Evolutionary conservation across 2,113 vertebrate species (phyloP).

Genomic region (Laterallus jamaicensis): DNA sequence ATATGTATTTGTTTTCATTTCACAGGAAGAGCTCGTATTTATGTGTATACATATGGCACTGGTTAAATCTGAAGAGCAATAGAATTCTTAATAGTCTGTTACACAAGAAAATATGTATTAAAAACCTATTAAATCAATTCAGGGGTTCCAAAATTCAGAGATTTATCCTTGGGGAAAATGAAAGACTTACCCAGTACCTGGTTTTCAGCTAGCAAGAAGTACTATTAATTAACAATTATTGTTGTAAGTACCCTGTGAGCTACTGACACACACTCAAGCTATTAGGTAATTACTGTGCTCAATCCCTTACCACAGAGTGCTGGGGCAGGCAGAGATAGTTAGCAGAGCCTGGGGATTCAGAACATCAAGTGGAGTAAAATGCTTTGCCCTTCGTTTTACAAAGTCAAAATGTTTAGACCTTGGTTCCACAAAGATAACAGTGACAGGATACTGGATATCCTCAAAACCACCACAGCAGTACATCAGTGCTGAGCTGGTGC

Average conservation of each 20-base stretch:
- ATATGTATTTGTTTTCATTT: not conserved
- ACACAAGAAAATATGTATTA: not conserved
- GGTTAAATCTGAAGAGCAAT: not conserved
- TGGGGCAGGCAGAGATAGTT: not conserved
- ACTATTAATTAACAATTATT: not conserved
- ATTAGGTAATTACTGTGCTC: not conserved
- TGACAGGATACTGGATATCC: not conserved
- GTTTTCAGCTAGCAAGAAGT: not conserved
- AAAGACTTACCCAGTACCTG: not conserved
- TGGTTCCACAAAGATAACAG: not conserved
- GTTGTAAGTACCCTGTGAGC: not conserved
- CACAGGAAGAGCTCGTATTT: not conserved
- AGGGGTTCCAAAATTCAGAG: not conserved
- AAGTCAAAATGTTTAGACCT: not conserved
- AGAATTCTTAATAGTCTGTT: not conserved
- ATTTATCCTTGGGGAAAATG: not conserved
- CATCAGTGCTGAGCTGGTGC: not conserved
- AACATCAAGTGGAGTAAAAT: not conserved
- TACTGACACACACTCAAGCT: not conserved
- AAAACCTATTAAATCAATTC: not conserved
- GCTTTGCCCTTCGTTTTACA: not conserved
- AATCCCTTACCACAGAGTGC: not conserved
- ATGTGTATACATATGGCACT: not conserved
- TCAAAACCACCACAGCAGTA: not conserved
- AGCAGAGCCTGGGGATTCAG: not conserved